These are phyloP conservation scores for Ceratina australensis DNA, from an alignment of 1,140 invertebrate species.

Conservation along the genomic window DNA sequence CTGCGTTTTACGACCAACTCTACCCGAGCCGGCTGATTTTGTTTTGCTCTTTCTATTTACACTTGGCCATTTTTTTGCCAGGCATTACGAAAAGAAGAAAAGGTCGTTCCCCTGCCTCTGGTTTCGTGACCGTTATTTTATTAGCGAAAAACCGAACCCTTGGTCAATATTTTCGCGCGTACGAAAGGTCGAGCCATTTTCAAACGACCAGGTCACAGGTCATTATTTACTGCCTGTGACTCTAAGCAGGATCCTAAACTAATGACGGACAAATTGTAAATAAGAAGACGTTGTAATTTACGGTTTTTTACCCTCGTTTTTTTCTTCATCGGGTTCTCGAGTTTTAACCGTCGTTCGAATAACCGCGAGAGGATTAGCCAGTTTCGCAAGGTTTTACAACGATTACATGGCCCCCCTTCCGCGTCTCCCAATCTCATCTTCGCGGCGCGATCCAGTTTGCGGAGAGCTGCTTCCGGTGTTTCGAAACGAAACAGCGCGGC, in stretches of 20 bases:
- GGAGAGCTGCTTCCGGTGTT: slow-evolving; percentile 60
- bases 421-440: slow-evolving; percentile 46
- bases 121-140: slow-evolving; percentile 31
- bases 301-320: not conserved
- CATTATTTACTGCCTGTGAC: slow-evolving; percentile 23
- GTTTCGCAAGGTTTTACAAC: not conserved
- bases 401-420: not conserved
- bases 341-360: too few relatives aligned
- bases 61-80: not conserved
- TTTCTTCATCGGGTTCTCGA: too few relatives aligned
- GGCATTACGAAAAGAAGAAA: slow-evolving; percentile 12
- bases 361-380: not conserved
- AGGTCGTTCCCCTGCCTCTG: not conserved
- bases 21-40: not conserved
- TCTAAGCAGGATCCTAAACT: slow-evolving; percentile 25
- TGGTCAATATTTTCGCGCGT: not conserved
- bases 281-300: slow-evolving; percentile 14
- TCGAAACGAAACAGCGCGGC: slow-evolving; percentile 50
- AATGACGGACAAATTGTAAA: slow-evolving; percentile 37
- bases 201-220: too few relatives aligned
- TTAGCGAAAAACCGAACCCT: slow-evolving; percentile 25
- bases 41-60: not conserved
- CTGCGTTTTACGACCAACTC: slow-evolving; percentile 13
- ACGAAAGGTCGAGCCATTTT: not conserved
- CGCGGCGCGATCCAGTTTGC: slow-evolving; percentile 53